These are phyloP conservation scores for Rhamphomyia laevipes DNA, from an alignment of 2,888 invertebrate species.

Conservation along the genomic window DNA sequence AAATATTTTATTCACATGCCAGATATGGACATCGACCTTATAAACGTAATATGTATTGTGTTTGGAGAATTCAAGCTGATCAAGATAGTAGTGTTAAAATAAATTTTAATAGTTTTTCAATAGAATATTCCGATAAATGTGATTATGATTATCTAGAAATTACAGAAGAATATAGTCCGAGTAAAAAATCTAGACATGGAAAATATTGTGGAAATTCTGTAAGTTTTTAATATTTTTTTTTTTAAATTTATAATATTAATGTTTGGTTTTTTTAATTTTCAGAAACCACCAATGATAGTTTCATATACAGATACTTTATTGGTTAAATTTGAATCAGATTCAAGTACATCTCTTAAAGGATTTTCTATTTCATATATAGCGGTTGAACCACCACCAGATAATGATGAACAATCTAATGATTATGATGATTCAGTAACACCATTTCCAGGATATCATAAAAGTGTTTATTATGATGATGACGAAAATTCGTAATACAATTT, in stretches of 20 bases:
- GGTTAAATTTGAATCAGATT: constrained; percentile 81
- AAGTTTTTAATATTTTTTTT: constrained; percentile 23
- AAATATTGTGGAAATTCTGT: constrained; percentile 81
- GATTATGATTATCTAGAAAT: constrained; percentile 90
- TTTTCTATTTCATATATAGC: constrained; percentile 81
- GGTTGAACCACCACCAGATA: constrained; percentile 45
- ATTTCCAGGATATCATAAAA: constrained; percentile 36
- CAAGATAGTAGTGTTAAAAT: constrained; percentile 69
- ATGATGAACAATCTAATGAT: constrained; percentile 34
- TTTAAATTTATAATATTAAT: not conserved
- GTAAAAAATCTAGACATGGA: constrained; percentile 51
- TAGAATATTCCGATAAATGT: constrained; percentile 82
- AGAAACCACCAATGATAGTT: constrained; percentile 79
- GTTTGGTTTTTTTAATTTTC: constrained; percentile 18
- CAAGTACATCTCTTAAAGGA: constrained; percentile 80
- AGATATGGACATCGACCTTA: constrained; percentile 85
- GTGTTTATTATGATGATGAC: constrained; percentile 17
- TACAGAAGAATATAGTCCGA: constrained; percentile 63
- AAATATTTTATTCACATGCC: constrained; percentile 88
- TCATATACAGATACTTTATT: constrained; percentile 81
- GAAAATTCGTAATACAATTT: constrained; percentile 13
- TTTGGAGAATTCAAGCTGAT: constrained; percentile 86
- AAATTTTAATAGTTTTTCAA: constrained; percentile 59
- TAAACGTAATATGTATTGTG: constrained; percentile 79
- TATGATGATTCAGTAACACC: constrained; percentile 32